Percentiles rank a stretch among this genome's conserved stretches.
Conservation (phyloP, 2,888 invertebrate species). For the Polyommatus iphigenia region DNA sequence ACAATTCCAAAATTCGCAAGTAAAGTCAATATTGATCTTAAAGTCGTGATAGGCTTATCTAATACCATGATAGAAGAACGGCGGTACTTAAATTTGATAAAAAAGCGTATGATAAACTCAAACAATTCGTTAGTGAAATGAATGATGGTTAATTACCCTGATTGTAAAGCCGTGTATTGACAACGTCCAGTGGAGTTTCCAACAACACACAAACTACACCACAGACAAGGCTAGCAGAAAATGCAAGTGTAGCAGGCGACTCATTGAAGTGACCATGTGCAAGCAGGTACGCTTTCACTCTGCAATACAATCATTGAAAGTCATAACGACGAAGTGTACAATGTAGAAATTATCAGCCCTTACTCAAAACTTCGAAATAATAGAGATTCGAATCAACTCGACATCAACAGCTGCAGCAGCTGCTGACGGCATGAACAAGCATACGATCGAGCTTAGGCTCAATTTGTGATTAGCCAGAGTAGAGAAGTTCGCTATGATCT, state of each 20-base stretch:
- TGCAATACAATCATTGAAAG: constrained; percentile 49
- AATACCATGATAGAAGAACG: background rate
- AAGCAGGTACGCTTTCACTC: constrained; percentile 60
- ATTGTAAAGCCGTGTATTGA: constrained; percentile 92
- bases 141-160: constrained; percentile 81
- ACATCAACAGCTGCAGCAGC: no score
- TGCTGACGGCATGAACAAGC: no score
- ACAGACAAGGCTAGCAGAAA: constrained; percentile 86
- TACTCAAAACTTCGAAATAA: no score
- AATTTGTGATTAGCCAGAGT: no score
- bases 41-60: background rate
- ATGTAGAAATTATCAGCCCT: background rate
- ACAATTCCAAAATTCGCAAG: background rate
- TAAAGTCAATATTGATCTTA: background rate
- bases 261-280: constrained; percentile 61
- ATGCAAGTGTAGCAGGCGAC: constrained; percentile 83
- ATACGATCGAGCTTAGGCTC: no score
- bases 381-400: no score
- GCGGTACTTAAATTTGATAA: background rate
- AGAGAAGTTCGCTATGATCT: no score
- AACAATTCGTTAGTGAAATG: background rate
- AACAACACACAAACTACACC: constrained; percentile 86
- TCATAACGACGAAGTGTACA: constrained; percentile 23
- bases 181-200: constrained; percentile 94
- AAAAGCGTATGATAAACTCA: background rate